Conservation (phyloP, 2,888 invertebrate genomes). For the Chamaedrilus cognettii region DNA sequence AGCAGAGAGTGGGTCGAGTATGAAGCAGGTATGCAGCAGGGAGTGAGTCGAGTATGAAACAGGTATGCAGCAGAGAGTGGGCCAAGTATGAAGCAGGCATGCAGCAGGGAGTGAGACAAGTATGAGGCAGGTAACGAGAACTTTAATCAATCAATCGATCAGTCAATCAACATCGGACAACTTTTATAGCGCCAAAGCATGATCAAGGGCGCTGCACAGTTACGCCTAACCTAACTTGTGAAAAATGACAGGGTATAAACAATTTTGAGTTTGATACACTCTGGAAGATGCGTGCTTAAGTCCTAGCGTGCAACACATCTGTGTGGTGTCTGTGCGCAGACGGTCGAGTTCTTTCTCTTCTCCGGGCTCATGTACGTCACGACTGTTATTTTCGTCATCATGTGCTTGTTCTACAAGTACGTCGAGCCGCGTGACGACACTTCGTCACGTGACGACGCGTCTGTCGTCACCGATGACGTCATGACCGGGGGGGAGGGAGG, state of each 20-base stretch:
- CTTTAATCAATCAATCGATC: no score
- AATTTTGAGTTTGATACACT: no score
- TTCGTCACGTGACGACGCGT: background rate
- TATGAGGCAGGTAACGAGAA: constrained; percentile 28
- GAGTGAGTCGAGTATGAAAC: constrained; percentile 14
- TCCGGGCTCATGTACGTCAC: constrained; percentile 39
- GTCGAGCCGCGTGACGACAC: constrained; percentile 9
- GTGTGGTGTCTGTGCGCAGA: no score
- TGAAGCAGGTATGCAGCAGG: constrained; percentile 27
- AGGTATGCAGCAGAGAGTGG: constrained; percentile 27
- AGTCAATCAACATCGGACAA: no score
- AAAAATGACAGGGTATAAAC: no score
- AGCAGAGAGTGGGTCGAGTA: constrained; percentile 17
- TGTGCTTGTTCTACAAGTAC: constrained; percentile 34
- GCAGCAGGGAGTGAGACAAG: constrained; percentile 17
- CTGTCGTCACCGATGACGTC: background rate
- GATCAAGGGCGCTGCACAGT: no score
- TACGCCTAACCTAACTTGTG: no score
- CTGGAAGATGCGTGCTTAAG: no score
- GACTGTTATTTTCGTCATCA: constrained; percentile 34
- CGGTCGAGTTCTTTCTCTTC: constrained; percentile 34
- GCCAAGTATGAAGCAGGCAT: constrained; percentile 21
- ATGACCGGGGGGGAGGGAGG: background rate
- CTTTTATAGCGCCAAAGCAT: no score
- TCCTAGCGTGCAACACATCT: no score